Evolutionary conservation across 2,113 vertebrate genomes (phyloP), one percentile per base, ranked within the genome.

Genomic region (Ibidorhyncha struthersii): DNA sequence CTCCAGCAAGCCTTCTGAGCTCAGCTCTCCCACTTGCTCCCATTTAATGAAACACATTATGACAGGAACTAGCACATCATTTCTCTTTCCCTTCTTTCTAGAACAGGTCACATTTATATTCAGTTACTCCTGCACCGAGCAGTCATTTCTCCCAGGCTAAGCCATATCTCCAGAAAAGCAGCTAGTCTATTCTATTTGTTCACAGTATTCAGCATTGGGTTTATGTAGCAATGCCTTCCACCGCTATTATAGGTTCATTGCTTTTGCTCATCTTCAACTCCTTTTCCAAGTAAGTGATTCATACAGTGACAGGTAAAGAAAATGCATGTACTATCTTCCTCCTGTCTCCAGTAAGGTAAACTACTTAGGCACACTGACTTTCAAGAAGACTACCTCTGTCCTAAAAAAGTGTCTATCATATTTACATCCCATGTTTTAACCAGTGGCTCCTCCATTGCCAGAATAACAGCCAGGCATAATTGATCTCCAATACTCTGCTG

Each of bases 11-110:
- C 27, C 29, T 90, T 86, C 43, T 74, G 36, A 89, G 66, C 49
- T 90, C 50, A 66, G 22, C 12, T 83, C 21, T 90, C 92, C 49
- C 62, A 53, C 32, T 69, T 5, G 0, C 4, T 92, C 22, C 7
- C 14, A 62, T 81, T 73, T 89, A 90, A 50, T 56, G 55, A 90
- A 90, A 45, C 15, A 83, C 6, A 41, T 38, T 78, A 38, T 38
- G 30, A 61, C 4, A 18, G 21, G n/a, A 82, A 30, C 12, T 52
- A 3, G 2, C 4, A 38, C 1, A 2, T 78, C 2, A 52, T 55
- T 88, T 72, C 3, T 82, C 80, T 65, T 10, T 3, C 4, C 5
- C 7, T n/a, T 65, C n/a, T 76, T 82, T 62, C 43, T 61, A 65
- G 18, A 80, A 43, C 8, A 77, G 14, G 9, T 49, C 14, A 65